These are phyloP conservation scores for Neolamprologus ventralis DNA, from an alignment of 2,113 vertebrate species.

Conservation along the genomic window DNA sequence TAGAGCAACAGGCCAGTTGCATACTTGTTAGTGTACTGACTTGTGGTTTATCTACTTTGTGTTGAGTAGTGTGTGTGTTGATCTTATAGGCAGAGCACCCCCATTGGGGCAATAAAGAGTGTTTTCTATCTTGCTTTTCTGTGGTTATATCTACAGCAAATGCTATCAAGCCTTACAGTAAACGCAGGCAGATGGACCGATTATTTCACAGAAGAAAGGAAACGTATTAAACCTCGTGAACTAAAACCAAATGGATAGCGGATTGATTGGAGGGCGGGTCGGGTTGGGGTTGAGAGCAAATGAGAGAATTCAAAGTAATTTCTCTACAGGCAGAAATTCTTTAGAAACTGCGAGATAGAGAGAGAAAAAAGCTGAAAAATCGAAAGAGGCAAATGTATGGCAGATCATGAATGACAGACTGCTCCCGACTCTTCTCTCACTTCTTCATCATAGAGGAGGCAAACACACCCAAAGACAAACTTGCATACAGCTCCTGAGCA, in stretches of 20 bases:
- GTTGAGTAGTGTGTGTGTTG: neutral
- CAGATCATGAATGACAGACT: constrained; percentile 32
- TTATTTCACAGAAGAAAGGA: constrained; percentile 10
- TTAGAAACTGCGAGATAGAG: neutral
- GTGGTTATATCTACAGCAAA: constrained; percentile 6
- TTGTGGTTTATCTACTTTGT: constrained; percentile 15
- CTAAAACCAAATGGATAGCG: neutral
- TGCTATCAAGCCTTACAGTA: constrained; percentile 9
- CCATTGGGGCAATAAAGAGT: neutral
- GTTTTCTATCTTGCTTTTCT: constrained; percentile 3
- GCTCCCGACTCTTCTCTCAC: neutral
- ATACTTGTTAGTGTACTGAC: neutral
- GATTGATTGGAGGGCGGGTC: neutral
- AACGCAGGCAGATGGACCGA: constrained; percentile 18
- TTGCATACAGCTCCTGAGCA: neutral
- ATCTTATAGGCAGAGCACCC: neutral
- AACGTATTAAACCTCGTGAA: neutral
- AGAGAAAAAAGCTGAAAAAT: neutral
- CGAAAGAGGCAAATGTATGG: neutral
- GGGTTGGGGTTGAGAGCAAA: neutral
- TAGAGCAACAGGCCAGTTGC: neutral
- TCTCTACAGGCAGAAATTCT: neutral
- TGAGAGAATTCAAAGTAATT: neutral
- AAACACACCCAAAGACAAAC: neutral
- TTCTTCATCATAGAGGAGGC: neutral